Percentiles rank a stretch among this genome's conserved stretches.
Conservation (phyloP, 2,797 vertebrate species). For the Eospalax fontanierii region DNA sequence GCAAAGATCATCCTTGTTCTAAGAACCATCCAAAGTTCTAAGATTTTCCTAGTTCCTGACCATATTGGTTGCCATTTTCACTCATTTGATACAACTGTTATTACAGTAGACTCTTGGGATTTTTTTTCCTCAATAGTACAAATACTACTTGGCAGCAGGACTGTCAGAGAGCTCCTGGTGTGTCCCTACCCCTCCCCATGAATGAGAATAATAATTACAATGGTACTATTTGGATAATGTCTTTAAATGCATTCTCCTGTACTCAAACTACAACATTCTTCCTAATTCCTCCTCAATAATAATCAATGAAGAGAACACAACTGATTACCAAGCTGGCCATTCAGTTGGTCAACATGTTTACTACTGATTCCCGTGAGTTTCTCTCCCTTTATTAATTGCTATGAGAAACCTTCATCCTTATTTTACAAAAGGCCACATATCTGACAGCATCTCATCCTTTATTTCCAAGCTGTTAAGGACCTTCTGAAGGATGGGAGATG, state of each 20-base stretch:
- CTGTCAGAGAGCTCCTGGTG: too few relatives aligned
- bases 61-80: background rate
- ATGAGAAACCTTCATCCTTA: background rate
- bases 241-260: background rate
- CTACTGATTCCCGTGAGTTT: background rate
- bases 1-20: background rate
- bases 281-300: background rate
- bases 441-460: background rate
- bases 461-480: background rate
- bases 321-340: background rate
- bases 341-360: background rate
- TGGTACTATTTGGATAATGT: background rate
- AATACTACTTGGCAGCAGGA: background rate
- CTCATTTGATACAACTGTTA: background rate
- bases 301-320: background rate
- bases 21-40: background rate
- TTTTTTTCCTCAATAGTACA: background rate
- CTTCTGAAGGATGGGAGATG: too few relatives aligned
- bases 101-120: background rate
- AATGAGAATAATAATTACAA: background rate
- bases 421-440: background rate
- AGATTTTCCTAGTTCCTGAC: background rate
- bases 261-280: background rate
- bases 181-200: background rate
- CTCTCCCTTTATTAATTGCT: background rate